Conservation (phyloP, 2,888 invertebrate species). For the Bellardia bayeri region DNA sequence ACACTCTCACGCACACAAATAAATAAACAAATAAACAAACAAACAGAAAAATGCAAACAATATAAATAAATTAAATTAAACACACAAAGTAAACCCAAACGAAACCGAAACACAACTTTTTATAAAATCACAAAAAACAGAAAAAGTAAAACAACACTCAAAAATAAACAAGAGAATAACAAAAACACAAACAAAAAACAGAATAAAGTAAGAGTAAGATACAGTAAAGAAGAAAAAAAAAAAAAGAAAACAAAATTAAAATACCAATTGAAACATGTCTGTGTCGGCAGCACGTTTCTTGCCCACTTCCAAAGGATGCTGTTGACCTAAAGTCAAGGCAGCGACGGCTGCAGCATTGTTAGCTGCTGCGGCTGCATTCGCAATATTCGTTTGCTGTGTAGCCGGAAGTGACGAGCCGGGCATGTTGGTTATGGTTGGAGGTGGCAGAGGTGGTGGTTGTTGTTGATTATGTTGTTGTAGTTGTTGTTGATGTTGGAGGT, state of each 20-base stretch:
- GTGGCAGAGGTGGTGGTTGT: constrained; percentile 76
- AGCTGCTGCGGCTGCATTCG: constrained; percentile 84
- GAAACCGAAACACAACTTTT: constrained; percentile 6
- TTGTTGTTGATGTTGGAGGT: constrained; percentile 72
- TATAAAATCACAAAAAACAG: constrained; percentile 23
- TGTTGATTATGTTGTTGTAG: constrained; percentile 84
- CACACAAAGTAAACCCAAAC: constrained; percentile 9
- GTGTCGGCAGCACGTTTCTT: constrained; percentile 97
- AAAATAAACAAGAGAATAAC: constrained; percentile 64
- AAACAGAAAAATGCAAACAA: constrained; percentile 54
- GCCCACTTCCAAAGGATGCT: constrained; percentile 91
- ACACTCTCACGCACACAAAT: constrained; percentile 26
- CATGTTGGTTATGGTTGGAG: constrained; percentile 85
- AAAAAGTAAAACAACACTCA: constrained; percentile 24
- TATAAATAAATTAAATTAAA: constrained; percentile 35
- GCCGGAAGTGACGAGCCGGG: constrained; percentile 76
- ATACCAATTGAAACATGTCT: constrained; percentile 97
- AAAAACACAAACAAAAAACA: constrained; percentile 60
- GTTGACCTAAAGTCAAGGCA: constrained; percentile 79
- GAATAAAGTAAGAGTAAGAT: not conserved
- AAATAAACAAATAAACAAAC: not conserved
- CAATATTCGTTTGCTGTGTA: constrained; percentile 86
- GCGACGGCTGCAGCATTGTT: constrained; percentile 86
- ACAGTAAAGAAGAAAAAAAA: constrained; percentile 39
- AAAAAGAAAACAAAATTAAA: constrained; percentile 74